These are phyloP conservation scores for Eubasilissa regina DNA, from an alignment of 1,140 invertebrate species.

Conservation along the genomic window DNA sequence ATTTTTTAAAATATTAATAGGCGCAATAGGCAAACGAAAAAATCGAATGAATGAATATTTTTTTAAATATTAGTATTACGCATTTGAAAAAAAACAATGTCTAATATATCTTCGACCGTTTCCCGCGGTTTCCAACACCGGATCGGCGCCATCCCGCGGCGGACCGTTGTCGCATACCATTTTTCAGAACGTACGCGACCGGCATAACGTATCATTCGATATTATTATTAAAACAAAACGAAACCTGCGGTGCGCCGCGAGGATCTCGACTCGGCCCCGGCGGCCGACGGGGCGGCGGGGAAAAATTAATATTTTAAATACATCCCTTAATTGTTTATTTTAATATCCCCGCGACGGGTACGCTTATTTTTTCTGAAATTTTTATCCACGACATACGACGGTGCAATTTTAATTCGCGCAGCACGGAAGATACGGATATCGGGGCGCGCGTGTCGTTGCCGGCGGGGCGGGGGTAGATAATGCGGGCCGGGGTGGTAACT, in stretches of 20 bases:
- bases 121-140: constrained; percentile 10
- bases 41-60: too few relatives aligned
- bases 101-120: neutral
- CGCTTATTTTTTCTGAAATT: constrained; percentile 38
- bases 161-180: constrained; percentile 45
- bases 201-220: constrained; percentile 47
- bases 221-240: constrained; percentile 55
- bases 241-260: constrained; percentile 26
- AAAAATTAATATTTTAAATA: constrained; percentile 53
- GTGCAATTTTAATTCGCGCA: constrained; percentile 51
- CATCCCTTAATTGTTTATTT: constrained; percentile 55
- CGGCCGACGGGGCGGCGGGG: neutral
- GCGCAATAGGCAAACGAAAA: too few relatives aligned
- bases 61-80: too few relatives aligned
- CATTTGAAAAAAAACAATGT: too few relatives aligned
- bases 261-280: neutral
- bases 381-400: constrained; percentile 48
- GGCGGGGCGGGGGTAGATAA: constrained; percentile 10
- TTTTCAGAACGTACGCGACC: constrained; percentile 46
- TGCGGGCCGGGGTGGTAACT: neutral
- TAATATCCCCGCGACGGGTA: constrained; percentile 44
- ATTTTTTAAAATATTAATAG: too few relatives aligned
- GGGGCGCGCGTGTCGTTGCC: constrained; percentile 17
- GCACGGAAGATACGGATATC: constrained; percentile 28
- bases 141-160: neutral